Conservation (phyloP, 2,113 vertebrate species). For the Microcebus griseorufus region DNA sequence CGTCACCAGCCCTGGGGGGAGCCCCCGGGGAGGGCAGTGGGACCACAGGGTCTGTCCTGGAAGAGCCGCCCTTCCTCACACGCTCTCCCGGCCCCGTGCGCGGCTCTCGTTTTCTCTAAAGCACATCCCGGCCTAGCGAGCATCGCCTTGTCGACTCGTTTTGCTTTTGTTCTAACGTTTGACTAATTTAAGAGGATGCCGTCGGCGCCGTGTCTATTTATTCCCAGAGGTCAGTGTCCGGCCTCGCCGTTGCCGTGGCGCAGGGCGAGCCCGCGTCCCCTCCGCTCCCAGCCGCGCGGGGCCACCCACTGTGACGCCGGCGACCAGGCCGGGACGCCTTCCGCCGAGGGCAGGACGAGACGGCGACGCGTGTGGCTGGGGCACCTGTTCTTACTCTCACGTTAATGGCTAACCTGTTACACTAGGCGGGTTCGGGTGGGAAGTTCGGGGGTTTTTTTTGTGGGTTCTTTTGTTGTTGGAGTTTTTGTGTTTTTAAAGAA, state of each 20-base stretch:
- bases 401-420: conserved; percentile 81
- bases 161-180: neutral
- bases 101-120: neutral
- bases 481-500: conserved; percentile 78
- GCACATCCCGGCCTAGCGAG: neutral
- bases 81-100: accelerated
- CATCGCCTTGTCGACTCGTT: too few relatives aligned
- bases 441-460: conserved; percentile 58
- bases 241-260: conserved; percentile 56
- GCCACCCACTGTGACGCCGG: conserved; percentile 22
- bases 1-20: neutral
- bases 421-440: conserved; percentile 58
- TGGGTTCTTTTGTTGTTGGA: neutral
- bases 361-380: conserved; percentile 46
- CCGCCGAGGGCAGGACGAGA: conserved; percentile 37
- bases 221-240: conserved; percentile 67
- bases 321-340: conserved; percentile 40
- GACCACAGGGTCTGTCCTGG: neutral
- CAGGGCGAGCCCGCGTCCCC: conserved; percentile 57
- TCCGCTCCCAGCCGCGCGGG: neutral
- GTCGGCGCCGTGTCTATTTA: conserved; percentile 71
- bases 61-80: accelerated
- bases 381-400: conserved; percentile 38
- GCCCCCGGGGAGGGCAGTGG: too few relatives aligned
- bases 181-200: conserved; percentile 71